These are phyloP conservation scores for Grallaria varia DNA, from an alignment of 2,113 vertebrate species.

Conservation along the genomic window DNA sequence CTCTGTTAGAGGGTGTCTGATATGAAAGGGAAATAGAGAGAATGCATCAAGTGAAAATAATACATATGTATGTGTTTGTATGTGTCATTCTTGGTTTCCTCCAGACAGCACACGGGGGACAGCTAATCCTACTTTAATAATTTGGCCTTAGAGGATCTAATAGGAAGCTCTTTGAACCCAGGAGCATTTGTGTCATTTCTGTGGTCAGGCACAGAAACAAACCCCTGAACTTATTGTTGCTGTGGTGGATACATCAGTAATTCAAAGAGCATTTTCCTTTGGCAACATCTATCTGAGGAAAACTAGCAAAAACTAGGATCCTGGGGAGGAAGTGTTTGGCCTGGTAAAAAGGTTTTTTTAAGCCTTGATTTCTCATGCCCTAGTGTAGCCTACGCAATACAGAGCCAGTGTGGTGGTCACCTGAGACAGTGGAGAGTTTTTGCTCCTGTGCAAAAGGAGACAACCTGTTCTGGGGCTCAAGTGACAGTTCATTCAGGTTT, in stretches of 20 bases:
- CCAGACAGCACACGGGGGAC: neutral
- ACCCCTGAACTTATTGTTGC: neutral
- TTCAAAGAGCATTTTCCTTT: neutral
- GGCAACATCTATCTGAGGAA: neutral
- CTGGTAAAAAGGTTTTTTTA: neutral
- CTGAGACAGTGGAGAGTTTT: neutral
- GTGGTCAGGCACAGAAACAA: neutral
- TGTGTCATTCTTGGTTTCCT: neutral
- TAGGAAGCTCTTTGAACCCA: neutral
- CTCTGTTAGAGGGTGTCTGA: neutral
- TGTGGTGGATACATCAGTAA: fast-evolving
- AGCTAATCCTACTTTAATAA: neutral
- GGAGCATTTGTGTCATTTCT: neutral
- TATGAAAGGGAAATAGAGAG: neutral
- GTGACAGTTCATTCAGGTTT: neutral
- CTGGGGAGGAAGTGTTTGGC: neutral
- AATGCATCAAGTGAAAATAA: neutral
- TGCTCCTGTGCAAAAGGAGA: neutral
- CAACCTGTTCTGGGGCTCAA: neutral
- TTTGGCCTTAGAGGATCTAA: neutral
- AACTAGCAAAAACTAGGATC: neutral
- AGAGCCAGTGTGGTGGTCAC: neutral
- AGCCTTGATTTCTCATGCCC: neutral
- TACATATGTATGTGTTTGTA: neutral
- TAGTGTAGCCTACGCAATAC: neutral